Evolutionary conservation across 1,140 invertebrate genomes (phyloP).

Genomic region (Bombus vancouverensis): DNA sequence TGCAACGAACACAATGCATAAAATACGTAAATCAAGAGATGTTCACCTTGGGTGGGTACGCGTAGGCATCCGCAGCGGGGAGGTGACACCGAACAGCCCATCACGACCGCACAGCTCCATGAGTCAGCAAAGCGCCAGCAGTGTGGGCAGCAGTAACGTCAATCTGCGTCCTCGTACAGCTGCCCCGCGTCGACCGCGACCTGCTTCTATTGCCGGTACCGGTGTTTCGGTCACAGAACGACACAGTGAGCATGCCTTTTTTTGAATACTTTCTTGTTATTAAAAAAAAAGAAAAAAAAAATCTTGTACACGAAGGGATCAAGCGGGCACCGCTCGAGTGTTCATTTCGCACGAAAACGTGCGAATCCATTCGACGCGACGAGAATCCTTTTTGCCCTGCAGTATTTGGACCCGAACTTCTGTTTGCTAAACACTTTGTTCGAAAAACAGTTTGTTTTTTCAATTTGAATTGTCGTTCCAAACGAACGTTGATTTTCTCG

Average conservation of each 20-base stretch:
- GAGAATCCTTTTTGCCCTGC: neutral
- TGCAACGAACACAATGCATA: constrained; percentile 41
- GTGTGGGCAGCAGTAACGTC: constrained; percentile 83
- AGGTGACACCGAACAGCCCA: constrained; percentile 87
- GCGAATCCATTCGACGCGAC: neutral
- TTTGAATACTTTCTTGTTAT: constrained; percentile 51
- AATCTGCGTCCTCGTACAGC: constrained; percentile 84
- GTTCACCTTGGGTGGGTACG: constrained; percentile 73
- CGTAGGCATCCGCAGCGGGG: constrained; percentile 86
- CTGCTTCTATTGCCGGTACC: constrained; percentile 93
- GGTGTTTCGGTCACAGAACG: constrained; percentile 87
- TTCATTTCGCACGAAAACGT: neutral
- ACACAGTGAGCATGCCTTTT: constrained; percentile 81
- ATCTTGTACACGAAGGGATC: neutral
- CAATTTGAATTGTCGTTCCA: neutral
- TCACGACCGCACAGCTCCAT: constrained; percentile 92
- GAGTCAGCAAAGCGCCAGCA: constrained; percentile 86
- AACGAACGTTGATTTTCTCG: constrained; percentile 6
- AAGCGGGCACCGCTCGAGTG: neutral
- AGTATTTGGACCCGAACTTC: neutral
- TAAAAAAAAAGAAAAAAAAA: neutral
- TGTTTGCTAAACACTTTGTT: neutral
- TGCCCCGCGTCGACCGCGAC: constrained; percentile 87
- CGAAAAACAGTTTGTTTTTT: neutral
- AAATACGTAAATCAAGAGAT: constrained; percentile 59